These are phyloP conservation scores for Norana najaformis DNA, from an alignment of 2,888 invertebrate genomes.

Conservation along the genomic window DNA sequence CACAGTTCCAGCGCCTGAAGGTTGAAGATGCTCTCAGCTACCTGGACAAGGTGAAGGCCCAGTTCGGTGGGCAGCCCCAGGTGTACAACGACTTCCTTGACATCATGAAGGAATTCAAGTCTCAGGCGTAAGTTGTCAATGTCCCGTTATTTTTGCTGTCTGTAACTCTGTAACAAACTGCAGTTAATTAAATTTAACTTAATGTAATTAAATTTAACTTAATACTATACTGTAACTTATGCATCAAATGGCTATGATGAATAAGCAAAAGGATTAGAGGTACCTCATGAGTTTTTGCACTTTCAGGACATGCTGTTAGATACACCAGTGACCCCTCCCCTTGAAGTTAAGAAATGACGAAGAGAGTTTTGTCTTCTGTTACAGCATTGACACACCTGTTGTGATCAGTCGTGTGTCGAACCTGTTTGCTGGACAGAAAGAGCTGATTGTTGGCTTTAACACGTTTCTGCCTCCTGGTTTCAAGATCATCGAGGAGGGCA, in stretches of 20 bases:
- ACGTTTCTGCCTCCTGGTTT: conserved; percentile 47
- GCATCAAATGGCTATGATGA: no score
- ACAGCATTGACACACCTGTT: conserved; percentile 89
- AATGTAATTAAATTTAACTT: no score
- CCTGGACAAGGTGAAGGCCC: conserved; percentile 86
- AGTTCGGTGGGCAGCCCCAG: conserved; percentile 91
- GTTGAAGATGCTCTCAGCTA: conserved; percentile 97
- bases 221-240: no score
- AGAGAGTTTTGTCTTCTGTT: conserved; percentile 43
- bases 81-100: conserved; percentile 99
- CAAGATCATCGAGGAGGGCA: conserved; percentile 70
- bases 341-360: neutral
- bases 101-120: conserved; percentile 99
- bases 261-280: no score
- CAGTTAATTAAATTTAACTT: neutral
- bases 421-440: conserved; percentile 89
- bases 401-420: conserved; percentile 96
- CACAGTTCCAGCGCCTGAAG: conserved; percentile 72
- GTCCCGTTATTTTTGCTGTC: neutral
- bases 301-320: neutral
- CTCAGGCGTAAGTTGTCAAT: conserved; percentile 64
- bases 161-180: neutral
- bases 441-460: conserved; percentile 47
- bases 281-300: no score
- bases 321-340: neutral